These are phyloP conservation scores for Holcopasites calliopsidis DNA, from an alignment of 1,140 invertebrate species.

Conservation along the genomic window DNA sequence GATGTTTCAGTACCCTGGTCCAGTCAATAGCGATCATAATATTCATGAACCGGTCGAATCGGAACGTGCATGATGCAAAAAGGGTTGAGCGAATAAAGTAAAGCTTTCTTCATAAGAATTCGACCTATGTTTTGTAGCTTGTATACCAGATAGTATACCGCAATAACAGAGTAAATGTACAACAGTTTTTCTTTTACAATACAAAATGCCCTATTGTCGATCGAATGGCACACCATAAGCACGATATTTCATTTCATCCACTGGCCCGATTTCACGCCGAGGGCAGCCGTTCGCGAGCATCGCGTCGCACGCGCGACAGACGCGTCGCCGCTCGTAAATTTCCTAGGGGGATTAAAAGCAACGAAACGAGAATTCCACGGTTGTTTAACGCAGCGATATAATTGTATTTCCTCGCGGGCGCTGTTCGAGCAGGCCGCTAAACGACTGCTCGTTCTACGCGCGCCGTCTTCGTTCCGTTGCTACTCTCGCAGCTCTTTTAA, in stretches of 20 bases:
- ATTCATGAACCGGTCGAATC: constrained; percentile 9
- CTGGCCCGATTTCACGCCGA: not conserved
- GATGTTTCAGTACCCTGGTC: not conserved
- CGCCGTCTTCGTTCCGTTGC: not conserved
- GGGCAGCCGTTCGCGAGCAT: not conserved
- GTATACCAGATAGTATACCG: no score
- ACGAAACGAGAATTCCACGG: constrained; percentile 30
- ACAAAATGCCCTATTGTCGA: not conserved
- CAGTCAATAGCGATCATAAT: not conserved
- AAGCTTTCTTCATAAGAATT: no score
- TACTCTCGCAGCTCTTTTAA: not conserved
- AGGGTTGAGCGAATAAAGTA: no score
- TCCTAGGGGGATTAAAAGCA: constrained; percentile 47
- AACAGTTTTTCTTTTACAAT: no score
- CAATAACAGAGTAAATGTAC: no score
- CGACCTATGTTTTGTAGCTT: no score
- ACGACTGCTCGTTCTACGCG: constrained; percentile 1
- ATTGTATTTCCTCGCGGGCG: constrained; percentile 44
- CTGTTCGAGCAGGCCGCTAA: not conserved
- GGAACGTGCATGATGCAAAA: no score
- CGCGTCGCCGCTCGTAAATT: constrained; percentile 63
- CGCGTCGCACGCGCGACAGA: constrained; percentile 29
- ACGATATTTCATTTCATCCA: constrained; percentile 17
- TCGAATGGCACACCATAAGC: not conserved
- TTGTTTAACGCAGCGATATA: constrained; percentile 45